A percentile compares a stretch with the other conserved stretches of the same genome.
Evolutionary conservation across 1,140 invertebrate species (phyloP).

Genomic region (Elymnias hypermnestra): DNA sequence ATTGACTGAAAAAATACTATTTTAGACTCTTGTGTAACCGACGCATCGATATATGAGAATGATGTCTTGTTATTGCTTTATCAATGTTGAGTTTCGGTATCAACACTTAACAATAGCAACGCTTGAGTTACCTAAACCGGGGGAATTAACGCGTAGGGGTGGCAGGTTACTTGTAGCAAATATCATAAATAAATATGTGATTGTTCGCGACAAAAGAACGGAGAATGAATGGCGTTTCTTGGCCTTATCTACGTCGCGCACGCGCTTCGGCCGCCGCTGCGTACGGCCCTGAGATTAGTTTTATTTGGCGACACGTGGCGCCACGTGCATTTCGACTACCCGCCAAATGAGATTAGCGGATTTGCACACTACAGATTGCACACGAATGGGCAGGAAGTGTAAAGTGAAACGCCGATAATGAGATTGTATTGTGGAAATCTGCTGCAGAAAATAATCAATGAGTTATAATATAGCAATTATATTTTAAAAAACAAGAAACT

Average conservation of each 20-base stretch:
- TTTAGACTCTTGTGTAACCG: no score
- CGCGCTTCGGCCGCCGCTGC: conserved; percentile 62
- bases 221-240: conserved; percentile 72
- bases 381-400: conserved; percentile 72
- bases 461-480: no score
- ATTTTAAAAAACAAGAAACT: no score
- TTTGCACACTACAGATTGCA: conserved; percentile 75
- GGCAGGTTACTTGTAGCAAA: conserved; percentile 64
- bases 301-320: conserved; percentile 68
- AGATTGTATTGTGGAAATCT: conserved; percentile 54
- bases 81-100: conserved; percentile 3
- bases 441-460: neutral
- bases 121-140: conserved; percentile 33
- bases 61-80: neutral
- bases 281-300: conserved; percentile 68
- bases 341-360: conserved; percentile 74
- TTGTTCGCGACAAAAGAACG: conserved; percentile 70
- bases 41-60: no score
- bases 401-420: conserved; percentile 71
- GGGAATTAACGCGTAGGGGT: conserved; percentile 42
- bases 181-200: conserved; percentile 75
- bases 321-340: conserved; percentile 60
- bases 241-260: conserved; percentile 67
- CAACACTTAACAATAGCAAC: conserved; percentile 5
- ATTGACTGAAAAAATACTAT: no score